Evolutionary conservation across 2,888 invertebrate genomes (phyloP).

Genomic region (Smittia sp.): DNA sequence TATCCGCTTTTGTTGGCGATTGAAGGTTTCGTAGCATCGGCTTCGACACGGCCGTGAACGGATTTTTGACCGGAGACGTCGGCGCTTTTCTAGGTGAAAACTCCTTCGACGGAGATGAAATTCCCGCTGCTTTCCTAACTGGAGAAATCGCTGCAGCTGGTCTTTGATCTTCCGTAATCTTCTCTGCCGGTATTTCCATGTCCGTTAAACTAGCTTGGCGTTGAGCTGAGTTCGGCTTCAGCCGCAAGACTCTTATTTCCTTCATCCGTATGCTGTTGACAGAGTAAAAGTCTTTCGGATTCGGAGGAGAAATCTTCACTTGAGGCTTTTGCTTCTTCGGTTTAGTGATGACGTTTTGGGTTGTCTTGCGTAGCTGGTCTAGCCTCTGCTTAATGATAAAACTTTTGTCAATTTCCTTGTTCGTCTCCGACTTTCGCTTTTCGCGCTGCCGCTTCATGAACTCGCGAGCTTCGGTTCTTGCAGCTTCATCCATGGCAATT

Average conservation of each 20-base stretch:
- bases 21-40: too few species aligned
- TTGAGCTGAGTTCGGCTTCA: constrained; percentile 24
- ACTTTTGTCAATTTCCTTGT: constrained; percentile 48
- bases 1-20: background rate
- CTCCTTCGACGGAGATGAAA: background rate
- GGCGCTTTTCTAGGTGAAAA: background rate
- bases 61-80: constrained; percentile 35
- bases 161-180: constrained; percentile 16
- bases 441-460: constrained; percentile 59
- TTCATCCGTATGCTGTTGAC: constrained; percentile 27
- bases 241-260: constrained; percentile 34
- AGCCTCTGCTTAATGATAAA: constrained; percentile 51
- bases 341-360: constrained; percentile 54
- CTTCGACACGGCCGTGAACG: background rate
- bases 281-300: constrained; percentile 27
- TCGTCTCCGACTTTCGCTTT: constrained; percentile 52
- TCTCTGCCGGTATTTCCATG: background rate
- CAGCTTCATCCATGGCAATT: constrained; percentile 42
- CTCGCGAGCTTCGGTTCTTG: constrained; percentile 55
- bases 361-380: constrained; percentile 50
- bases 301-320: background rate
- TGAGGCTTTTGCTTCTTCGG: constrained; percentile 45
- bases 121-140: background rate
- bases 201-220: background rate
- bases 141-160: too few species aligned